Conservation (phyloP, 2,113 vertebrate genomes). For the Actenoides hombroni region DNA sequence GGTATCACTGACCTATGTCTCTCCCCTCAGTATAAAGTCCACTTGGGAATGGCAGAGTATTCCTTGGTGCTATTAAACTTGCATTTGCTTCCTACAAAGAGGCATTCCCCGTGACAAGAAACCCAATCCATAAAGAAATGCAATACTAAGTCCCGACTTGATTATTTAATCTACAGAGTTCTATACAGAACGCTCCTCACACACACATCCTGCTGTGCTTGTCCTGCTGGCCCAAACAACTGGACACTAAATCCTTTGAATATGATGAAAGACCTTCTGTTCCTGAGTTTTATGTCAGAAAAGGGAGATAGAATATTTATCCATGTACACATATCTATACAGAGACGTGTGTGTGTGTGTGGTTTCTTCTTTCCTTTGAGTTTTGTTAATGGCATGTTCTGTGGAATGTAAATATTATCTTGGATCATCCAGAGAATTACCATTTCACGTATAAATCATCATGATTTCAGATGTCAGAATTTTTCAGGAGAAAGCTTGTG, state of each 20-base stretch:
- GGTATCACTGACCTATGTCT: neutral
- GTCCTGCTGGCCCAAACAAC: neutral
- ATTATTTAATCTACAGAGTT: neutral
- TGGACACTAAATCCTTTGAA: neutral
- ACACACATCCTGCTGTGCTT: neutral
- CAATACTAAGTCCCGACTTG: neutral
- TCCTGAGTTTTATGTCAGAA: neutral
- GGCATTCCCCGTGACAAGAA: neutral
- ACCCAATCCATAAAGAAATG: neutral
- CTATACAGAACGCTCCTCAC: neutral
- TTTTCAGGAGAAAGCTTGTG: neutral
- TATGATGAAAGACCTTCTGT: neutral
- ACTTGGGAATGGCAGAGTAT: neutral
- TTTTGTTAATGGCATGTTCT: neutral
- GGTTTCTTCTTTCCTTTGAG: neutral
- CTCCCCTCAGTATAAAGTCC: neutral
- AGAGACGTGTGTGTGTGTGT: neutral
- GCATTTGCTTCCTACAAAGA: neutral
- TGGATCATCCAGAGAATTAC: neutral
- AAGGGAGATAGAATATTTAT: neutral
- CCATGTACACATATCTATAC: neutral
- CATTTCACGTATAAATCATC: neutral
- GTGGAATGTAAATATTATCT: neutral
- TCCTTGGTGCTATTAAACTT: neutral
- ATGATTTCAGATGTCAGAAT: neutral